Base-by-base conservation (phyloP, 2,888 invertebrate species). In the Clistopyga incitator region DNA sequence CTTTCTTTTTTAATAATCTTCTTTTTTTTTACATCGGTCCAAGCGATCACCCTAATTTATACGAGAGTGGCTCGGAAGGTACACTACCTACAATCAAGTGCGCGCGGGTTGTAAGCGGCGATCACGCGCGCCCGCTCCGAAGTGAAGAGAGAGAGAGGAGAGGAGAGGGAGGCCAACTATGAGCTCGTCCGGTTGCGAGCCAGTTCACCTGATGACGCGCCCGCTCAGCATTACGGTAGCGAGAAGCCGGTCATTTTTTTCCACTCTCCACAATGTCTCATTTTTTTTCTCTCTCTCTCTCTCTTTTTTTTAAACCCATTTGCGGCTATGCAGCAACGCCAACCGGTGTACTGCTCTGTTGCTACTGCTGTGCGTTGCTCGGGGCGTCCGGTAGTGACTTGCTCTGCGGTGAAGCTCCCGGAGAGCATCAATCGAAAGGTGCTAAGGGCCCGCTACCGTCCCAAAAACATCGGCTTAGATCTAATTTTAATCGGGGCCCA, bases 241-340 rank as follows among this genome's bases (percentile, higher is more conserved):
- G 89, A 88, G 86, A 88, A 89, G 87, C 89, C 91, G 90, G 89
- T 91, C 91, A 90, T 92, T 91, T 92, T 91, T 92, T 56, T 54
- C 18, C 42, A 34, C 72, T 72, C 78, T 70, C 47, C 59, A 74
- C 72, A 74, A 61, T 74, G 61, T 54, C 71, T 29, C 61, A 6
- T 42, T 20, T 13, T 52, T 76, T 65, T 65, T n/a, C n/a, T n/a
- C n/a, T n/a, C n/a, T n/a, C n/a, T n/a, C n/a, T n/a, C n/a, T n/a
- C n/a, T n/a, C n/a, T n/a, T 75, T 75, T 59, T 79, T 67, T 52
- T 71, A n/a, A 74, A 67, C 56, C 67, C 79, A 80, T 80, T 80
- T 74, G 79, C 74, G 72, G 72, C 72, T 59, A 25, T 72, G 72
- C 72, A 56, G 54, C 59, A 72, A 29, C 72, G 47, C 29, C 59